Evolutionary conservation across 2,797 vertebrate genomes (phyloP).

Genomic region (Oophaga sylvatica): DNA sequence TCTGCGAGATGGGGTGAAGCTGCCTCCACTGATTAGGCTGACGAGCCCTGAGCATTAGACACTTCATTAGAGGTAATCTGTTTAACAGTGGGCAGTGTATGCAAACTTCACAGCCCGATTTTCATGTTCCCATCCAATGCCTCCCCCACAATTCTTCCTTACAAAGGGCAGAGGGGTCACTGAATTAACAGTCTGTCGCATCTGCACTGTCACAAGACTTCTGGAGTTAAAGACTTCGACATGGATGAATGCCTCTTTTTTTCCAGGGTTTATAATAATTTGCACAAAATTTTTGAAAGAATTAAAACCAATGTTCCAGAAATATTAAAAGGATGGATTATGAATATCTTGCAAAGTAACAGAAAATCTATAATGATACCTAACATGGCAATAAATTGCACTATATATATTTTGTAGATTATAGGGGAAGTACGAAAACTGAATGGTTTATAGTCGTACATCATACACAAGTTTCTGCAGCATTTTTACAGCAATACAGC

Average conservation of each 20-base stretch:
- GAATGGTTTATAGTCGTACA: too few relatives aligned
- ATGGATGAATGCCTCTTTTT: not conserved
- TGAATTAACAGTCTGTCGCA: conserved; percentile 93
- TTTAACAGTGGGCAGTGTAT: conserved; percentile 99
- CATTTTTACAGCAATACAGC: too few relatives aligned
- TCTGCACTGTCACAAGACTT: conserved; percentile 86
- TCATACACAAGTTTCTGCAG: too few relatives aligned
- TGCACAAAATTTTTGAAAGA: not conserved
- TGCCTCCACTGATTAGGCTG: conserved; percentile 98
- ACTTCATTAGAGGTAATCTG: conserved; percentile 99
- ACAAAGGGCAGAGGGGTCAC: conserved; percentile 85
- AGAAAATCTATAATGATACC: not conserved
- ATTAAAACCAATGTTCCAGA: not conserved
- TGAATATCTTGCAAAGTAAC: not conserved
- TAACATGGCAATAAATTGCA: too few relatives aligned
- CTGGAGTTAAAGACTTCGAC: conserved; percentile 69
- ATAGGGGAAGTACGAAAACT: too few relatives aligned
- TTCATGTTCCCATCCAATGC: conserved; percentile 82
- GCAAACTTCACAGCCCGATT: conserved; percentile 99
- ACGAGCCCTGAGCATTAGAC: conserved; percentile 94
- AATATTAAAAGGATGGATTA: not conserved
- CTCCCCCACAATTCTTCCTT: conserved; percentile 75
- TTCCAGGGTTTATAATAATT: conserved; percentile 1
- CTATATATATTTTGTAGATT: too few relatives aligned
- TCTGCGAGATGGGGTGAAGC: conserved; percentile 94